Conservation (phyloP, 1,140 invertebrate genomes). For the Drosophila kepulauana region DNA sequence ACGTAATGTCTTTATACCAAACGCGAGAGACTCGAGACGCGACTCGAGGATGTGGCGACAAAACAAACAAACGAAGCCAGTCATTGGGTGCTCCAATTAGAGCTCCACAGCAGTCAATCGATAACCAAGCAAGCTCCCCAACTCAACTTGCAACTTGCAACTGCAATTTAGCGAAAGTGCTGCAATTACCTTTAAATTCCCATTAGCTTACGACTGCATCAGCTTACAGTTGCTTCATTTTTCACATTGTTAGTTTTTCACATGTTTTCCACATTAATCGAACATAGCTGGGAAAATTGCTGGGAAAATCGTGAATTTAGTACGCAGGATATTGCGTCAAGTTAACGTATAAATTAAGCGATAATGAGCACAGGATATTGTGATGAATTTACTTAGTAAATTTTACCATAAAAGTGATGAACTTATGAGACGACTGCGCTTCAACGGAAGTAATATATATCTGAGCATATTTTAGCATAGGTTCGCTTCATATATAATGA, state of each 20-base stretch:
- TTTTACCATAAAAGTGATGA: too few species aligned
- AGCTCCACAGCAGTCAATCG: constrained; percentile 5
- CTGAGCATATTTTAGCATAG: too few species aligned
- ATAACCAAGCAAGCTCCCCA: constrained; percentile 3
- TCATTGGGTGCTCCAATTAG: constrained; percentile 48
- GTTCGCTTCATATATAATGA: too few species aligned
- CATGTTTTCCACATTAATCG: background rate
- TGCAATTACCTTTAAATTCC: constrained; percentile 31
- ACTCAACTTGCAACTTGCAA: constrained; percentile 5
- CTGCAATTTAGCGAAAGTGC: constrained; percentile 38
- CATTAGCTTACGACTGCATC: constrained; percentile 3
- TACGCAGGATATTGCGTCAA: background rate
- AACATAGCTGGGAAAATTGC: background rate
- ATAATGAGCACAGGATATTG: background rate
- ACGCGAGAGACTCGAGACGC: background rate
- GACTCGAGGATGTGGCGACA: constrained; percentile 33
- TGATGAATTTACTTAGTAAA: too few species aligned
- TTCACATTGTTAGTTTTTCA: constrained; percentile 2
- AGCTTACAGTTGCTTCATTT: background rate
- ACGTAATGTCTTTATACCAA: constrained; percentile 56
- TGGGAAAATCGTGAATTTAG: background rate
- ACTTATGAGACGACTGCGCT: too few species aligned
- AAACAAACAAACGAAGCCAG: constrained; percentile 20
- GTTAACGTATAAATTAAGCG: background rate
- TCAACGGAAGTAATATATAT: too few species aligned